Percentiles rank a stretch among this genome's conserved stretches.
phyloP scores from a whole-genome alignment of 2,888 invertebrate genomes.

The Ophraella communa region DNA sequence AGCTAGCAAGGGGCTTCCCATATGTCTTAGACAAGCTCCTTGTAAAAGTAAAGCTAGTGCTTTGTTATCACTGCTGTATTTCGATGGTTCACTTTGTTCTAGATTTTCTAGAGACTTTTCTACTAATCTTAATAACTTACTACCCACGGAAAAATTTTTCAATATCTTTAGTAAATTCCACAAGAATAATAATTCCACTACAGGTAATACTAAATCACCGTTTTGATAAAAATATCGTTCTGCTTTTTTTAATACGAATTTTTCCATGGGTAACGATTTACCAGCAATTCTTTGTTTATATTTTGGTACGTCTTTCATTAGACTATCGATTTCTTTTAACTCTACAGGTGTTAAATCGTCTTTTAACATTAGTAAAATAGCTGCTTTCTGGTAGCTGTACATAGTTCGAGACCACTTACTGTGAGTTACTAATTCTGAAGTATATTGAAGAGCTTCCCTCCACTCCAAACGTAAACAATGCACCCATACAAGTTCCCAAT shows the following conservation, averaged over 20 bases:
- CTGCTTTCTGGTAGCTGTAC: slow-evolving; percentile 89
- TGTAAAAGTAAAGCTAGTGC: slow-evolving; percentile 79
- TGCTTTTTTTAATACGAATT: slow-evolving; percentile 89
- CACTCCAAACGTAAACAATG: slow-evolving; percentile 78
- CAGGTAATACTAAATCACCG: slow-evolving; percentile 77
- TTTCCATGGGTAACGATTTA: slow-evolving; percentile 96
- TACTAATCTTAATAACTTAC: slow-evolving; percentile 69
- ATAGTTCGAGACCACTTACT: slow-evolving; percentile 93
- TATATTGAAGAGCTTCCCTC: slow-evolving; percentile 77
- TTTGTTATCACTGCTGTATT: slow-evolving; percentile 73
- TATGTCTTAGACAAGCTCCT: slow-evolving; percentile 81
- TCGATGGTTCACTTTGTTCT: slow-evolving; percentile 52
- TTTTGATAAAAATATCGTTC: slow-evolving; percentile 79
- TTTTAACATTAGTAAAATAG: slow-evolving; percentile 78
- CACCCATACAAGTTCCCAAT: slow-evolving; percentile 94
- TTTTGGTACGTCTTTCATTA: slow-evolving; percentile 80
- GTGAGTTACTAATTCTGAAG: slow-evolving; percentile 72
- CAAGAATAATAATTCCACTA: slow-evolving; percentile 86
- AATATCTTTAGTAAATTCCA: slow-evolving; percentile 92
- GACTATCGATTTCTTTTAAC: slow-evolving; percentile 64
- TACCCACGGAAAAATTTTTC: slow-evolving; percentile 69
- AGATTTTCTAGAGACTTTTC: slow-evolving; percentile 61
- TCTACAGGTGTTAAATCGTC: slow-evolving; percentile 63
- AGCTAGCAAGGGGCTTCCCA: slow-evolving; percentile 79
- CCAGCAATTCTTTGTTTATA: slow-evolving; percentile 92